Evolutionary conservation across 1,140 invertebrate species (phyloP).

Genomic region (Brachionus rotundiformis): DNA sequence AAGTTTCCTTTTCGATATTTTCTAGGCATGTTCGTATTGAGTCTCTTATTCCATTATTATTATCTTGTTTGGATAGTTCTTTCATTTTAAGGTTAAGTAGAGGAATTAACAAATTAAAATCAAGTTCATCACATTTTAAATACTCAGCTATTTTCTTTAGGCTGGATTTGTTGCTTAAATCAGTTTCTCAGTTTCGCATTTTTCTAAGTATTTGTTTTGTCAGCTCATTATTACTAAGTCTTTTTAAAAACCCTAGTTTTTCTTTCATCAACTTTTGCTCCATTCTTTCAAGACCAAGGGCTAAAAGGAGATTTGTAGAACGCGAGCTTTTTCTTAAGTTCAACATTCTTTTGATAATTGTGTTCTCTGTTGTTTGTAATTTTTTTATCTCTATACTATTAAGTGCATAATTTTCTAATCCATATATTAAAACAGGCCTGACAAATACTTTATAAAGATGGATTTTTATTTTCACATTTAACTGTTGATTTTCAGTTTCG

Average conservation of each 20-base stretch:
- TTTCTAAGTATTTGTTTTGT: too few species aligned
- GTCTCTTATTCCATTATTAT: too few species aligned
- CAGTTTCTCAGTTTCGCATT: too few species aligned
- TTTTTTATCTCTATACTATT: background rate
- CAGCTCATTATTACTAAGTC: background rate
- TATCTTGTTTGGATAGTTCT: too few species aligned
- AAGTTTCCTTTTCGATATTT: too few species aligned
- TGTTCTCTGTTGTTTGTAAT: background rate
- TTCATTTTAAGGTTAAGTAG: too few species aligned
- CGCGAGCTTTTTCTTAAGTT: background rate
- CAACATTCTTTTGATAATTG: background rate
- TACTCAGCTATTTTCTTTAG: too few species aligned
- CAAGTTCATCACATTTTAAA: too few species aligned
- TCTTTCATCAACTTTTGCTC: background rate
- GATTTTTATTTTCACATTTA: background rate
- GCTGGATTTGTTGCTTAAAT: too few species aligned
- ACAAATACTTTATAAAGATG: background rate
- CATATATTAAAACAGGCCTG: background rate
- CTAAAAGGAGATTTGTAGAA: background rate
- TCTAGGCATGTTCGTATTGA: too few species aligned
- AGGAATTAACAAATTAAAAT: too few species aligned
- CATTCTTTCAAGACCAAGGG: background rate
- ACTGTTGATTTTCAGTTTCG: background rate
- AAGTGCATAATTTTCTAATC: background rate
- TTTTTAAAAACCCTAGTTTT: conserved; percentile 2